Conservation (phyloP, 35 echinoderm and acorn worm genomes). For the Diadema setosum region DNA sequence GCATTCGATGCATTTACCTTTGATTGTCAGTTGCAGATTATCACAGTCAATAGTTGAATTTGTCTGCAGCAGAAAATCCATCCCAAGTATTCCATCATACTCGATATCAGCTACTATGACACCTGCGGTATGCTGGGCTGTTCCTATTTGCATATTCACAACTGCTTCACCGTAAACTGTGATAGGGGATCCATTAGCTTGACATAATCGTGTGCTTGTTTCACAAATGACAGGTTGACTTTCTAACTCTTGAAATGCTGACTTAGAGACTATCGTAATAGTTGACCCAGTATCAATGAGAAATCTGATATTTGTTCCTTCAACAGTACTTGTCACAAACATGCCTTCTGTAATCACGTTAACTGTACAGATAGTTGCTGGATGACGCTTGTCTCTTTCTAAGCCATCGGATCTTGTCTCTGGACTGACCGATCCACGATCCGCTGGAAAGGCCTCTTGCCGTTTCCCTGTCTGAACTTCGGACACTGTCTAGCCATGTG, state of each 20-base stretch:
- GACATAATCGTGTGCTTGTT: neutral
- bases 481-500: neutral
- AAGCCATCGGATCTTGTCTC: neutral
- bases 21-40: too few species aligned
- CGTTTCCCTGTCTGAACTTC: conserved; percentile 2
- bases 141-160: too few species aligned
- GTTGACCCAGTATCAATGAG: conserved; percentile 30
- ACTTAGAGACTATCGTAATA: neutral
- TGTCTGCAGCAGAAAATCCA: too few species aligned
- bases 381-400: neutral
- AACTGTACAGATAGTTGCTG: neutral
- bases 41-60: too few species aligned
- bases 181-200: neutral
- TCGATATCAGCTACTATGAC: too few species aligned
- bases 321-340: neutral
- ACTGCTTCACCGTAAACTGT: too few species aligned
- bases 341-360: neutral
- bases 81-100: too few species aligned
- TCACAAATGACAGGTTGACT: neutral
- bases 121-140: too few species aligned
- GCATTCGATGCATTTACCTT: too few species aligned
- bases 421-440: neutral
- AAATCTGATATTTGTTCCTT: neutral
- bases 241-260: neutral
- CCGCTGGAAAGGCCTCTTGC: neutral